A percentile compares a stretch with the other conserved stretches of the same genome.
phyloP scores from a whole-genome alignment of 2,888 invertebrate genomes.

The Acleris holmiana region DNA sequence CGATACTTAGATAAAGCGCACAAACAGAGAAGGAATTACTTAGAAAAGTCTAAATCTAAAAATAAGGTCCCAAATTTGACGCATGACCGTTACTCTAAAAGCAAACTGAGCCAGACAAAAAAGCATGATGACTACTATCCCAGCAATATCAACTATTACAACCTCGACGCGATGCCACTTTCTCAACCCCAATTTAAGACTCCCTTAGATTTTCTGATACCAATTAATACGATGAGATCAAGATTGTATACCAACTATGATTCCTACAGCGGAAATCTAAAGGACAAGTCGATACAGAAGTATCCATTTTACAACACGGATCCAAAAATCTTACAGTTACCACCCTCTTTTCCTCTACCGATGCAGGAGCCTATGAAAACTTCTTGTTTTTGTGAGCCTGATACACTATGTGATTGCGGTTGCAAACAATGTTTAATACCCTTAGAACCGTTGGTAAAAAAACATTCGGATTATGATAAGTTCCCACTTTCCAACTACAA shows the following conservation, averaged over 20 bases:
- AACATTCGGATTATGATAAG: constrained; percentile 42
- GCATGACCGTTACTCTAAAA: constrained; percentile 63
- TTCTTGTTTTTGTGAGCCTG: constrained; percentile 63
- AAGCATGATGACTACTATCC: constrained; percentile 53
- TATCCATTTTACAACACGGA: constrained; percentile 44
- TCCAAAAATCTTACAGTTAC: constrained; percentile 47
- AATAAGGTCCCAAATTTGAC: constrained; percentile 68
- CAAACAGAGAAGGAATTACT: constrained; percentile 63
- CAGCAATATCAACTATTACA: constrained; percentile 49
- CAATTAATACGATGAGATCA: constrained; percentile 48
- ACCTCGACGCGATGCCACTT: constrained; percentile 47
- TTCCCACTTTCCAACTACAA: constrained; percentile 2
- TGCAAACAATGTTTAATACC: constrained; percentile 65
- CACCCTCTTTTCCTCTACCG: constrained; percentile 44
- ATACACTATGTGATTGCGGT: constrained; percentile 60
- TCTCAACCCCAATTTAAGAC: constrained; percentile 48
- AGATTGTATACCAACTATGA: constrained; percentile 45
- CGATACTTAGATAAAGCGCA: constrained; percentile 72
- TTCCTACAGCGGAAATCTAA: constrained; percentile 40
- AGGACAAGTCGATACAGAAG: constrained; percentile 39
- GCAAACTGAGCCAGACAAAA: constrained; percentile 46
- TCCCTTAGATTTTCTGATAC: constrained; percentile 62
- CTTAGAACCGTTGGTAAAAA: constrained; percentile 44
- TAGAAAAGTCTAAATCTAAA: constrained; percentile 66
- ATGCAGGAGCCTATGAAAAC: constrained; percentile 49